Evolutionary conservation across 2,113 vertebrate genomes (phyloP), one percentile per base, ranked within the genome.

Genomic region (Chloroceryle aenea): DNA sequence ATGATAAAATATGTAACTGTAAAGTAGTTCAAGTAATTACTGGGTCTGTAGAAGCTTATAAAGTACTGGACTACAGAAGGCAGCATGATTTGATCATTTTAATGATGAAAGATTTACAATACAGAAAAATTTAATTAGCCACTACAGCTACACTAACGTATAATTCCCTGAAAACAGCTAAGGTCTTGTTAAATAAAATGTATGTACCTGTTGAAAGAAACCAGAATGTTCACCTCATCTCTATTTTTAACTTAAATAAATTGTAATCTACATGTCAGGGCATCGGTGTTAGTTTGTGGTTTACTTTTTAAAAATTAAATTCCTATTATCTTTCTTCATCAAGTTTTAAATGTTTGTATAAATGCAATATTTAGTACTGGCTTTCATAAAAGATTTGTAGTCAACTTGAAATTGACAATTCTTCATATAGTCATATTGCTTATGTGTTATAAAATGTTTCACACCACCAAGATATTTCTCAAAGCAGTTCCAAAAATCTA

Each of bases 1-100:
- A 27, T 52, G 26, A 32, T 73, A 69, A 85, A 82, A 86, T 34
- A 67, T 27, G 4, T 50, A 95, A 84, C 71, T 69, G 63, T 55
- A 91, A 93, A 90, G 52, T 29, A 90, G 81, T 40, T 64, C 29
- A 87, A 89, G 40, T 83, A 94, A 94, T 85, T 81, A 94, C 34
- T 55, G 20, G 66, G 52, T 78, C 56, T 91, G 42, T 48, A 86
- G 45, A 94, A 90, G 29, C 47, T 67, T 85, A 71, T 68, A 66
- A 90, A 94, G 43, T 38, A 71, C 64, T 89, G 40, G 66, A 63
- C 52, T 69, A 38, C 43, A 52, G 53, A 84, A 75, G 32, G 63
- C 21, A 68, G 52, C 19, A 67, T 0, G 6, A 89, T 71, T n/a
- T 59, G 52, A 68, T 79, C 17, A 61, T 86, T 92, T 93, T 84